Base-by-base conservation (phyloP, 2,113 vertebrate species). In the Tupaia tana region DNA sequence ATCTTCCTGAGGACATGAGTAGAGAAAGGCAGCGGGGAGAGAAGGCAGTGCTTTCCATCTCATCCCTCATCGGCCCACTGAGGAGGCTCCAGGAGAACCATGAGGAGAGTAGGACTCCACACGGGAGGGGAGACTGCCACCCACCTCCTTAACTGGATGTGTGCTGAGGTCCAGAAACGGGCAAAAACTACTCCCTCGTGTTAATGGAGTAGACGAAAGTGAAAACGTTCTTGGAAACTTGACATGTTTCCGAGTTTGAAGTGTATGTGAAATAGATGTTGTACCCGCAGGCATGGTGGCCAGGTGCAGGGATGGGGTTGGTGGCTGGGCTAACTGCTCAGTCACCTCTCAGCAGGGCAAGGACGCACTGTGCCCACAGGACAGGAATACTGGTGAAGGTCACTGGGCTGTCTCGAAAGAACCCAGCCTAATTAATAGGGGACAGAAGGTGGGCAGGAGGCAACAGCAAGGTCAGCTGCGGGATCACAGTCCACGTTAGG, bases 231-330 rank as follows among this genome's bases (percentile, higher is more conserved):
- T 34, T 77, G 61, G 82, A 73, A 85, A 83, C 63, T 34, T 31
- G 27, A 2, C 1, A 2, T 18, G 10, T 58, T 54, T 61, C 67
- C 20, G 58, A 80, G 59, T 29, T 59, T 79, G 15, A 69, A 77
- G 54, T 15, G 2, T 9, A 15, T 2, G 6, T 25, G 29, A 85
- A 75, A 20, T 27, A 83, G 84, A 73, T 6, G 2, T 6, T 29
- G 63, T 3, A 16, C 64, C 71, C 27, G 3, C 0, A 14, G 43
- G 73, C 0, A 0, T 12, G 79, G 29, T 16, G 19, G 24, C 52
- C 18, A 1, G 3, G 22, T 3, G 3, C 27, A 24, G n/a, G 16
- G 69, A 2, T 0, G 25, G 0, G 8, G 3, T 24, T 10, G 7
- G 20, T 2, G 0, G 43, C 8, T 56, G 18, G 10, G 20, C 29